A percentile compares a stretch with the other conserved stretches of the same genome.
These are phyloP conservation scores for Selenia dentaria DNA, from an alignment of 2,888 invertebrate species.

Conservation along the genomic window DNA sequence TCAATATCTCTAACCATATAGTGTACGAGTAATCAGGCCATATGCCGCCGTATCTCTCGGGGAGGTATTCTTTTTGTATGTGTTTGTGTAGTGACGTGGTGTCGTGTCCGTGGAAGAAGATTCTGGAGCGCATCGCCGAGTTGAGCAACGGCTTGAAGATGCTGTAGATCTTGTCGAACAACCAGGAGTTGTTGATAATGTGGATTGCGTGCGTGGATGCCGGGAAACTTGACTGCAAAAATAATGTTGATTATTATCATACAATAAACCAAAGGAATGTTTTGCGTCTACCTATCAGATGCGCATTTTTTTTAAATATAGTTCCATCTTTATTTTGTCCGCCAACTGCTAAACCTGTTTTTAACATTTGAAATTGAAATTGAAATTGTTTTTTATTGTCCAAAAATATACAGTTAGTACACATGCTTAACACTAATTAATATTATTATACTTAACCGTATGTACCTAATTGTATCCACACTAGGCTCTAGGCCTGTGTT, in stretches of 20 bases:
- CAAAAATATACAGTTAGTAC: no score
- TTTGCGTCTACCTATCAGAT: no score
- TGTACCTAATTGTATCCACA: no score
- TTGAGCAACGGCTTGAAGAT: slow-evolving; percentile 91
- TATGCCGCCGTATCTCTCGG: slow-evolving; percentile 88
- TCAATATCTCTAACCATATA: slow-evolving; percentile 89
- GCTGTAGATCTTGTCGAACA: slow-evolving; percentile 91
- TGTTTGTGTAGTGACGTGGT: slow-evolving; percentile 90
- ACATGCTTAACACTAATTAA: no score
- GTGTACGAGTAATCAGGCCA: slow-evolving; percentile 90
- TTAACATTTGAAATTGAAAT: no score
- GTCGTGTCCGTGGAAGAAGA: slow-evolving; percentile 90
- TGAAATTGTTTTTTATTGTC: no score
- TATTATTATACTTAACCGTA: no score
- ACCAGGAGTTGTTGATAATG: slow-evolving; percentile 92
- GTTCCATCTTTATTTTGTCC: no score
- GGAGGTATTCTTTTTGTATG: slow-evolving; percentile 88
- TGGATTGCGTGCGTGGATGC: slow-evolving; percentile 90
- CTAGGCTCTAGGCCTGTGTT: no score
- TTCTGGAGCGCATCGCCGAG: slow-evolving; percentile 86
- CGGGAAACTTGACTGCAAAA: slow-evolving; percentile 88
- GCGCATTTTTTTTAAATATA: no score
- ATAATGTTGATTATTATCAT: slow-evolving; percentile 12
- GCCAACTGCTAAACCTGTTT: no score
- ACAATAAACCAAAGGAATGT: no score